These are phyloP conservation scores for Orthosia gracilis DNA, from an alignment of 2,888 invertebrate species.

Conservation along the genomic window DNA sequence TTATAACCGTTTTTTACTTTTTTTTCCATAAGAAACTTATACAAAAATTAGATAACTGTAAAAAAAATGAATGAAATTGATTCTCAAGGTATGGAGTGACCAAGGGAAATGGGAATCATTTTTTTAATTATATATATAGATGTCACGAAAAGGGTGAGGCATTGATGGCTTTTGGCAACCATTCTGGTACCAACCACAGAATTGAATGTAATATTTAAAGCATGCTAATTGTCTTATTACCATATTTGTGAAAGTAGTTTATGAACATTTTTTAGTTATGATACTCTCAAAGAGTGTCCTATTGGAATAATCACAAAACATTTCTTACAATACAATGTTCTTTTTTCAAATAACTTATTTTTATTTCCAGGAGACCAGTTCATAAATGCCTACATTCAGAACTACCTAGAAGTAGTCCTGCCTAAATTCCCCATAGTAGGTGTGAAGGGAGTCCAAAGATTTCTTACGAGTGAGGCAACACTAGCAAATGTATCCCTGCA, in stretches of 20 bases:
- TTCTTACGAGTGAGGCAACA: constrained; percentile 93
- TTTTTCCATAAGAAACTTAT: too few relatives aligned
- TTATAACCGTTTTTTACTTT: too few relatives aligned
- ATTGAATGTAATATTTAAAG: neutral
- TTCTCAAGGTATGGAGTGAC: too few relatives aligned
- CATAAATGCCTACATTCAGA: constrained; percentile 92
- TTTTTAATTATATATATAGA: too few relatives aligned
- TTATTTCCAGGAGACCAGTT: constrained; percentile 90
- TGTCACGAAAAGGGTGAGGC: too few relatives aligned
- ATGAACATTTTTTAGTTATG: neutral
- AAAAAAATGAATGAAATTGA: too few relatives aligned
- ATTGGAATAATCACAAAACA: neutral
- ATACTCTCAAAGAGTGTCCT: neutral
- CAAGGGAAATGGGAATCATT: too few relatives aligned
- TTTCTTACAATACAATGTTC: neutral
- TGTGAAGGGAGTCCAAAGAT: constrained; percentile 92
- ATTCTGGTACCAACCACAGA: neutral
- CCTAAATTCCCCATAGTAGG: constrained; percentile 95
- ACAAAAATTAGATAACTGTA: too few relatives aligned
- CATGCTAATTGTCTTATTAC: neutral
- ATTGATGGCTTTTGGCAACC: neutral
- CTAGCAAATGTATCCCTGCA: constrained; percentile 94
- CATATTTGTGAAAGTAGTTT: neutral
- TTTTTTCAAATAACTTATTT: neutral
- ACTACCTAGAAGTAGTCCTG: constrained; percentile 93